A percentile compares a stretch with the other conserved stretches of the same genome.
phyloP scores from a whole-genome alignment of 2,113 vertebrate genomes.

The Sialia sialis region DNA sequence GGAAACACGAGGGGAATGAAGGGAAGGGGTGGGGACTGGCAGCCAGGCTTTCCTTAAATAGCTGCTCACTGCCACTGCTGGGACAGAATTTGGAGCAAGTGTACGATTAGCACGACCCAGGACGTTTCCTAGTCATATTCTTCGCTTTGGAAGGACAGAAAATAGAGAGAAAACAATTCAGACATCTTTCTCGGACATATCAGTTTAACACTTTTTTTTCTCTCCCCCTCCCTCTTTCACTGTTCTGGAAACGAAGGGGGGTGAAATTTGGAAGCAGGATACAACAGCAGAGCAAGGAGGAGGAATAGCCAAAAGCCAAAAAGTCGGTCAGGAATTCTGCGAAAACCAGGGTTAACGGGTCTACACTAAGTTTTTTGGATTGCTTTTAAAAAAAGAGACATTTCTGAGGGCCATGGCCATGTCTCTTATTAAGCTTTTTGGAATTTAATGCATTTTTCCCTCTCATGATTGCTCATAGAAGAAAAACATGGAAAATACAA shows the following conservation, averaged over 20 bases:
- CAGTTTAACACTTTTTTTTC: background rate
- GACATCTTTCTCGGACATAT: background rate
- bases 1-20: background rate
- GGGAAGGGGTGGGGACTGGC: rapidly evolving
- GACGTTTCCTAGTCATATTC: background rate
- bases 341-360: background rate
- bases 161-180: background rate
- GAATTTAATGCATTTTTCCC: background rate
- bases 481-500: background rate
- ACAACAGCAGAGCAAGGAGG: background rate
- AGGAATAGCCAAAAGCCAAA: background rate
- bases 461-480: background rate
- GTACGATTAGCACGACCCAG: rapidly evolving
- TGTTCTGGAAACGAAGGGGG: background rate
- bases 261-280: background rate
- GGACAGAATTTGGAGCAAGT: background rate
- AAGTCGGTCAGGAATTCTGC: background rate
- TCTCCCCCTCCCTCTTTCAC: rapidly evolving
- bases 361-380: rapidly evolving
- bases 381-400: background rate
- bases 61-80: background rate
- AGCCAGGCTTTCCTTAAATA: background rate
- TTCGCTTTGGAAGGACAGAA: background rate
- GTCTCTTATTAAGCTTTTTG: background rate
- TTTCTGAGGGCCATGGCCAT: background rate